Base-by-base conservation (phyloP, 2,797 vertebrate species). In the Anas bernieri region DNA sequence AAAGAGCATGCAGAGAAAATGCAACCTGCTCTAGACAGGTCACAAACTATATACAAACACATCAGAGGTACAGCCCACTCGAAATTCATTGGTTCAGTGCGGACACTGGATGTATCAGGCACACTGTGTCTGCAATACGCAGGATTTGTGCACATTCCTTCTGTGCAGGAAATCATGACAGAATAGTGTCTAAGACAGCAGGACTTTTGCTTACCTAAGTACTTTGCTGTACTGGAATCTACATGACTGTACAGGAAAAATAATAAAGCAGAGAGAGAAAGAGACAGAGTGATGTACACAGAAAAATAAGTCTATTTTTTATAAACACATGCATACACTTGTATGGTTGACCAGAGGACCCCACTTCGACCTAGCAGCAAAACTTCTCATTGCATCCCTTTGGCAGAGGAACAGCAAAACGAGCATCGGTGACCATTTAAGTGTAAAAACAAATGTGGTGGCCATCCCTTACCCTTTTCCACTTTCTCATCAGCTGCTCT, bases 41-140 rank as follows among this genome's bases (percentile, higher is more conserved):
- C 67, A 23, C 37, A 28, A 31, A 23, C 26, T 7, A 9, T 15
- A 17, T 1, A 3, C n/a, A 25, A 33, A 33, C 6, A 18, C 25
- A 15, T 17, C 33, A 52, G 6, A 12, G 33, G 20, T 52, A 45
- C n/a, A 35, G 50, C 1, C 13, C 31, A 12, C 14, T 25, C 0
- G 1, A 7, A 26, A 75, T 16, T 35, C 10, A 9, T 1, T 11
- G 31, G 41, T 25, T 28, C 7, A 55, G 69, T 4, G 0, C 74
- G 7, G 4, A 31, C 16, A 7, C 11, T 17, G 21, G n/a, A 83
- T 12, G 23, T 3, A n/a, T 43, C 62, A 67, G 58, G 11, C n/a
- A n/a, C 0, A 1, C 9, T 6, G 28, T 13, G 18, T 7, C 16
- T 63, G 58, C 20, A 55, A 14, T 9, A 23, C 0, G 11, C 4